Base-by-base conservation (phyloP, 2,113 vertebrate genomes). In the Holacanthus passer region DNA sequence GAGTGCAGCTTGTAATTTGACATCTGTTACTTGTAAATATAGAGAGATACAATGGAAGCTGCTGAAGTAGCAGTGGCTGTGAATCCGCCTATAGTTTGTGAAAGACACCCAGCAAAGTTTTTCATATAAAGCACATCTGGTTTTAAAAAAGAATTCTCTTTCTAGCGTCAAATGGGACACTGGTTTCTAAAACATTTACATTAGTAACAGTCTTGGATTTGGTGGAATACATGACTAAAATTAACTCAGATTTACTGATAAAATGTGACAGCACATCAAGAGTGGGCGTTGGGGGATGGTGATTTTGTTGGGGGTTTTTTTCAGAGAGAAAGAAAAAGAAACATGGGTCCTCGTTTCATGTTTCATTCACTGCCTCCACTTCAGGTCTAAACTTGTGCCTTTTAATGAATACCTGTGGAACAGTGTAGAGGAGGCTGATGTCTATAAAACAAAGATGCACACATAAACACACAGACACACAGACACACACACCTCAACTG, bases 361-460 rank as follows among this genome's bases (percentile, higher is more conserved):
- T 92, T 89, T 85, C 85, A 68, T 84, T 87, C 67, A 31, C 73
- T 68, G 88, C 68, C 88, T 92, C 60, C 41, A 11, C 50, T 74
- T 93, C 95, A 93, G 85, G 94, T 89, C 84, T 48, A 10, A 87
- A 93, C 94, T 83, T 90, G 94, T 83, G 16, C 12, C 32, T 32
- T 89, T 85, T 88, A 92, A 92, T 88, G 83, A 94, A 89, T 89
- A 88, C 85, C 84, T 91, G 82, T 73, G 68, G 72, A 88, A 37
- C 19, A 16, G 65, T 66, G 73, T 53, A 20, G 59, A 82, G 60
- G 52, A 76, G 66, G 32, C 22, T 45, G 63, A 27, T 65, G 22
- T 77, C 35, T 67, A 62, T 64, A 20, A 77, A 80, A 84, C 73
- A 85, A 85, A 88, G 73, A 64, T 29, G 20, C 75, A 80, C 68